Evolutionary conservation across 1,140 invertebrate genomes (phyloP).

Genomic region (Ostrea edulis): DNA sequence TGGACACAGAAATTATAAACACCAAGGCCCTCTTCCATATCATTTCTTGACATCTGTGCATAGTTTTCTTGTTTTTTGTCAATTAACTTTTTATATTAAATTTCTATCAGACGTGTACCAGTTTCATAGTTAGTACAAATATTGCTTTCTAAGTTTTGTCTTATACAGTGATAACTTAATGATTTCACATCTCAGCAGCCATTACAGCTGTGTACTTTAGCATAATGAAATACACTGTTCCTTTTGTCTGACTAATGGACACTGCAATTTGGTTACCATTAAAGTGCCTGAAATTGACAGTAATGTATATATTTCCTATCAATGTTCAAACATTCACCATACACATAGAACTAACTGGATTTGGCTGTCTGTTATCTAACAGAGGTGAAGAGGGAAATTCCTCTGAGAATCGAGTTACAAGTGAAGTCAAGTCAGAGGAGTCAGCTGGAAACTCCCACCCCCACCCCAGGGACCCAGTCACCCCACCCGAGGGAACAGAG

Average conservation of each 20-base stretch:
- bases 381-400: not conserved
- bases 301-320: not conserved
- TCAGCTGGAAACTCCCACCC: not conserved
- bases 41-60: too few species aligned
- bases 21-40: too few species aligned
- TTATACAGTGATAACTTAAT: too few species aligned
- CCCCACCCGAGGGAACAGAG: slow-evolving; percentile 8
- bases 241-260: not conserved
- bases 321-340: not conserved
- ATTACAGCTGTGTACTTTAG: not conserved
- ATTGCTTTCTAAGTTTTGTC: too few species aligned
- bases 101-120: too few species aligned
- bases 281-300: not conserved
- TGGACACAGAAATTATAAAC: too few species aligned
- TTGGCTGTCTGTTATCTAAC: not conserved
- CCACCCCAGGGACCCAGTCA: not conserved
- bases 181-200: not conserved
- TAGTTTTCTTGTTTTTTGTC: too few species aligned
- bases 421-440: slow-evolving; percentile 6
- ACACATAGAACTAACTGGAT: not conserved
- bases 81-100: too few species aligned
- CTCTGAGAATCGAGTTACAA: not conserved
- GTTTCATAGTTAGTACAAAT: too few species aligned
- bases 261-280: not conserved
- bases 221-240: not conserved